These are phyloP conservation scores for Ctenosaura bakeri DNA, from an alignment of 2,797 vertebrate species.

Conservation along the genomic window DNA sequence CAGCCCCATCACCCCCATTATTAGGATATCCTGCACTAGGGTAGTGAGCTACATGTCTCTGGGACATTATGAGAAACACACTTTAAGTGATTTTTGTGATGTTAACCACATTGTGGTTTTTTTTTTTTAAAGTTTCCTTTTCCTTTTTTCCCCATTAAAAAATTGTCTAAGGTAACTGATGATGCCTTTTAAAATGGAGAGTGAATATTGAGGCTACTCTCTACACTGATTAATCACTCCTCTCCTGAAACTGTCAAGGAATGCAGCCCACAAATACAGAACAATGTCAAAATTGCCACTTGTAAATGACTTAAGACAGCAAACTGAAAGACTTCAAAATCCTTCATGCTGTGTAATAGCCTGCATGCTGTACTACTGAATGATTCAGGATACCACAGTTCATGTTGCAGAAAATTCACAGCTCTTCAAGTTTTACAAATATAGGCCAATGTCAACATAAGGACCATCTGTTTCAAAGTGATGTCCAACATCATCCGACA, in stretches of 20 bases:
- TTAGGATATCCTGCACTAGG: background rate
- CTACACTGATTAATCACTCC: constrained; percentile 18
- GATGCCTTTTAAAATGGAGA: background rate
- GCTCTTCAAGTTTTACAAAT: constrained; percentile 47
- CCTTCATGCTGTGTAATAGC: constrained; percentile 44
- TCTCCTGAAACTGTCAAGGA: constrained; percentile 16
- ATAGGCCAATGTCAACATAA: constrained; percentile 47
- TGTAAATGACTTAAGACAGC: constrained; percentile 33
- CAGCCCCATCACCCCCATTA: background rate
- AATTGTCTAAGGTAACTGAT: background rate
- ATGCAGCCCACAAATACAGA: constrained; percentile 20
- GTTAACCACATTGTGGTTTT: background rate
- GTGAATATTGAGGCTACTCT: constrained; percentile 7
- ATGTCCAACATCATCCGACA: constrained; percentile 35
- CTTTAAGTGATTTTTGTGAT: background rate
- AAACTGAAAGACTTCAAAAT: constrained; percentile 32
- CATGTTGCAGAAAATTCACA: constrained; percentile 40
- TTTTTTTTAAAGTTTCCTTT: background rate
- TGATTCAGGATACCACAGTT: constrained; percentile 25
- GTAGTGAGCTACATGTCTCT: background rate
- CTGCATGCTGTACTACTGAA: constrained; percentile 22
- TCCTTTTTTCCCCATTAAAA: background rate
- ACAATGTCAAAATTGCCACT: constrained; percentile 27
- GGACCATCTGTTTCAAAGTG: constrained; percentile 46
- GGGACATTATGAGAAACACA: background rate